These are phyloP conservation scores for Drosophila putrida DNA, from an alignment of 2,888 invertebrate genomes.

Conservation along the genomic window DNA sequence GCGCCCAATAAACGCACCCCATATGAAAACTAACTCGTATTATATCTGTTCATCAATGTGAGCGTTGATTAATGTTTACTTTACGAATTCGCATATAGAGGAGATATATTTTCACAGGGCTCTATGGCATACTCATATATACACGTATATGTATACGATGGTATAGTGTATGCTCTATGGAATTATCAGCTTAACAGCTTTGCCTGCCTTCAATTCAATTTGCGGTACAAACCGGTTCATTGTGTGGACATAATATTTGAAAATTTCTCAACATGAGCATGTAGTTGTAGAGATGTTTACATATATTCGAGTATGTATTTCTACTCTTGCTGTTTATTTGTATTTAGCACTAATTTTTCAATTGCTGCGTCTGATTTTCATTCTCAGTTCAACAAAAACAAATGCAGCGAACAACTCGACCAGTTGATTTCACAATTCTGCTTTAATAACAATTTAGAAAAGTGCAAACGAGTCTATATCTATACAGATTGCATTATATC, in stretches of 20 bases:
- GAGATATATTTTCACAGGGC: conserved; percentile 18
- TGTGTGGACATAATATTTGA: conserved; percentile 65
- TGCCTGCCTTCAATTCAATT: conserved; percentile 79
- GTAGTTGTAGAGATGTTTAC: conserved; percentile 11
- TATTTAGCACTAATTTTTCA: conserved; percentile 66
- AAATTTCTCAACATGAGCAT: conserved; percentile 54
- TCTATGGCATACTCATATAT: conserved; percentile 16
- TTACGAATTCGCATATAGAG: conserved; percentile 58
- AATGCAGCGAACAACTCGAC: conserved; percentile 45
- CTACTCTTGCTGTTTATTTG: conserved; percentile 24
- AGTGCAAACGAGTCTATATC: conserved; percentile 62
- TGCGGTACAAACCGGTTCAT: conserved; percentile 52
- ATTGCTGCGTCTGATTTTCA: conserved; percentile 73
- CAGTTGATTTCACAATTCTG: conserved; percentile 63
- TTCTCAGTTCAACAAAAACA: conserved; percentile 50
- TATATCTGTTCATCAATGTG: conserved; percentile 43
- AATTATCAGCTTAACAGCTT: conserved; percentile 63
- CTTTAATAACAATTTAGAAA: conserved; percentile 63
- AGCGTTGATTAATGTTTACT: conserved; percentile 59
- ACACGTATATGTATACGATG: conserved; percentile 9
- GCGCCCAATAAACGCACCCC: conserved; percentile 33
- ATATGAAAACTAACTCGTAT: conserved; percentile 11
- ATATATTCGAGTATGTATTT: conserved; percentile 5
- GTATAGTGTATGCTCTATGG: conserved; percentile 20
- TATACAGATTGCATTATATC: conserved; percentile 24